phyloP scores from a whole-genome alignment of 2,888 invertebrate genomes.

The Mesorhabditis belari region DNA sequence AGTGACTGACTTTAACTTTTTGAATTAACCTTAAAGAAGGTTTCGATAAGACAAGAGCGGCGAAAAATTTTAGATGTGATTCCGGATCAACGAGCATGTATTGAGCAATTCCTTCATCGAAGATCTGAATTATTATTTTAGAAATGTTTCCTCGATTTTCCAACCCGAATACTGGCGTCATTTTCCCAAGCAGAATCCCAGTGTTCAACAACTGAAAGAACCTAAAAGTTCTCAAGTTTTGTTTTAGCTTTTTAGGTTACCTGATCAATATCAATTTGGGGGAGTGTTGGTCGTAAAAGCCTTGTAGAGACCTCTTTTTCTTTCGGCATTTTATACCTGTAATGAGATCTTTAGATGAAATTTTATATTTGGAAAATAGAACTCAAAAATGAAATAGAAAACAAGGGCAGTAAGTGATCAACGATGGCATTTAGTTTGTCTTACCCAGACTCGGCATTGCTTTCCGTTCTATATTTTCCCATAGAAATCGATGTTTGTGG shows the following conservation, averaged over 20 bases:
- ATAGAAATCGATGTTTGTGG: too few relatives aligned
- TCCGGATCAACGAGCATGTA: slow-evolving; percentile 41
- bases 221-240: not conserved
- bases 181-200: slow-evolving; percentile 46
- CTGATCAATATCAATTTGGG: slow-evolving; percentile 31
- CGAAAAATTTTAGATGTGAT: slow-evolving; percentile 48
- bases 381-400: too few relatives aligned
- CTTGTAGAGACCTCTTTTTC: slow-evolving; percentile 49
- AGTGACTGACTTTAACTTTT: too few relatives aligned
- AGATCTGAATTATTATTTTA: slow-evolving; percentile 25
- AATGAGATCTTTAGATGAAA: too few relatives aligned
- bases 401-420: too few relatives aligned
- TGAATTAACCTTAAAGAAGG: slow-evolving; percentile 26
- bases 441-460: too few relatives aligned
- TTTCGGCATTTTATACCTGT: slow-evolving; percentile 23
- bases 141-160: slow-evolving; percentile 1
- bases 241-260: slow-evolving; percentile 8
- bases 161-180: slow-evolving; percentile 35
- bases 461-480: too few relatives aligned
- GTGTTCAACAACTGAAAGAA: slow-evolving; percentile 21
- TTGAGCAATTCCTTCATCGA: slow-evolving; percentile 50
- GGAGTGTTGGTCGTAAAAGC: slow-evolving; percentile 40
- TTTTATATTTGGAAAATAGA: too few relatives aligned
- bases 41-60: slow-evolving; percentile 33
- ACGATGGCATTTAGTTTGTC: too few relatives aligned